Base-by-base conservation (phyloP, 2,888 invertebrate species). In the Macrosoma leucophasiata region DNA sequence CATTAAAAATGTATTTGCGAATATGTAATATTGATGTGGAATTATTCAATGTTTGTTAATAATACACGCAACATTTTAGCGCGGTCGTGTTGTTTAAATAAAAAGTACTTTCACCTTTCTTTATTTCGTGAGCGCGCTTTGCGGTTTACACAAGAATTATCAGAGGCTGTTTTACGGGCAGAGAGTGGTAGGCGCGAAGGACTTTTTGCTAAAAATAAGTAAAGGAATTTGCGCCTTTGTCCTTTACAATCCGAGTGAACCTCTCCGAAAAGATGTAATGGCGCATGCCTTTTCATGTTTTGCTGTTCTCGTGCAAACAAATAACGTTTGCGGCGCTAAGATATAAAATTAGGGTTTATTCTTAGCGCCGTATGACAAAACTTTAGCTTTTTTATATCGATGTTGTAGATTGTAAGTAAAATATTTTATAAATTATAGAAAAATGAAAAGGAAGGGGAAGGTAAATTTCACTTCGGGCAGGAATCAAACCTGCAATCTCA, bases 11-110 rank as follows among this genome's bases (percentile, higher is more conserved):
- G 47, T n/a, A n/a, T 62, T 66, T 55, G 65, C 66, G 62, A 69
- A 73, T 63, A 62, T 65, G 65, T 64, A 66, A 72, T 67, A 59
- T 61, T 39, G 30, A 23, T 20, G 48, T 55, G 55, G 57, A 58
- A 73, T 81, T 75, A 71, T 67, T 67, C 63, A 81, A 81, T 73
- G 54, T 78, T 75, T 78, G 67, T 53, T 55, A 57, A 61, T 61
- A 63, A 60, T 59, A 57, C 58, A 63, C 59, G 71, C 64, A 71
- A 72, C 62, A 67, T 63, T 47, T 64, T 61, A 58, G 62, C 64
- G 47, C 41, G 55, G 65, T 59, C 60, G 58, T 56, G n/a, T 60
- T 69, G 65, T 68, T 53, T 63, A 63, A 67, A 71, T 60, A 68
- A 62, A 62, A 55, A 57, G 48, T 57, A 66, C 77, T 82, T 81